Evolutionary conservation across 1,140 invertebrate species (phyloP).

Genomic region (Acyrthosiphon pisum): DNA sequence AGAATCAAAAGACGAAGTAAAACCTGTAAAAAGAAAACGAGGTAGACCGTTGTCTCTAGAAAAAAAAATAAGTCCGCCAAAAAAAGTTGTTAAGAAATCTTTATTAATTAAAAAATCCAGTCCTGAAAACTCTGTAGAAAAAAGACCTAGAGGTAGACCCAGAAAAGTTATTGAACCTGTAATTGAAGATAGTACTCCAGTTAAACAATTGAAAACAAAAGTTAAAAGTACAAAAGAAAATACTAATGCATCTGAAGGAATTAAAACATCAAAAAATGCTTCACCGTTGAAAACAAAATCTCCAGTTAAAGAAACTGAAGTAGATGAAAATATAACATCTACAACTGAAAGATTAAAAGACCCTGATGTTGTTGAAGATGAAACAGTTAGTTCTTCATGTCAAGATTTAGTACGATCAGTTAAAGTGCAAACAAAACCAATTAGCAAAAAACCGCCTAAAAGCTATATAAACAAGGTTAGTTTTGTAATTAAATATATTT

Average conservation of each 20-base stretch:
- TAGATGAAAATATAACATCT: slow-evolving; percentile 53
- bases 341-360: slow-evolving; percentile 52
- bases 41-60: slow-evolving; percentile 28
- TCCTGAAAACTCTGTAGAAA: background rate
- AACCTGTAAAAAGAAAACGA: slow-evolving; percentile 59
- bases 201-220: slow-evolving; percentile 46
- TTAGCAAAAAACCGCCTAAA: slow-evolving; percentile 60
- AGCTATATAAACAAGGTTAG: slow-evolving; percentile 64
- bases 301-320: slow-evolving; percentile 43
- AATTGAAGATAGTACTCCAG: slow-evolving; percentile 61
- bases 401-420: slow-evolving; percentile 58
- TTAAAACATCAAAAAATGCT: slow-evolving; percentile 37
- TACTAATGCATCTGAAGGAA: background rate
- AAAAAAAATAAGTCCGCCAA: slow-evolving; percentile 1
- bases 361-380: slow-evolving; percentile 60
- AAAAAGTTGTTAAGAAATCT: slow-evolving; percentile 33
- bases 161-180: slow-evolving; percentile 59
- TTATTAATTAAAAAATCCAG: background rate
- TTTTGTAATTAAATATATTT: slow-evolving; percentile 36
- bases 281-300: slow-evolving; percentile 32
- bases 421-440: slow-evolving; percentile 60
- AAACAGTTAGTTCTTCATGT: slow-evolving; percentile 61
- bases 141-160: slow-evolving; percentile 49
- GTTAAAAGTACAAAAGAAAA: slow-evolving; percentile 38
- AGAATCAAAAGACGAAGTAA: slow-evolving; percentile 61